Conservation (phyloP, 2,888 invertebrate genomes). For the Amphipoea oculea region DNA sequence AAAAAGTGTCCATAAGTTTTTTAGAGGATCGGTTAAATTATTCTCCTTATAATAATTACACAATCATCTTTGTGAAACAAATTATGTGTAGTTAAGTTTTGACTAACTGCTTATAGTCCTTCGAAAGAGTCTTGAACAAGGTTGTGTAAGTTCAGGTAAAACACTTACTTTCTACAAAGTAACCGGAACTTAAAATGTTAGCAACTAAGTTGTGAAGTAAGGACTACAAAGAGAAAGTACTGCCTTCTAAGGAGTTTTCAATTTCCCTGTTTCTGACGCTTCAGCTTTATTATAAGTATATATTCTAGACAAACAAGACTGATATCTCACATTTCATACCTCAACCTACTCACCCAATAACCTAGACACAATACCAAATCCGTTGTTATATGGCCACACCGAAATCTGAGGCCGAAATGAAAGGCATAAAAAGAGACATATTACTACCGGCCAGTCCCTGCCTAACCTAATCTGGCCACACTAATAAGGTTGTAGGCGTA, state of each 20-base stretch:
- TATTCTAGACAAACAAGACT: not conserved
- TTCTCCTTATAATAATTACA: not conserved
- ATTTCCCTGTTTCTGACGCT: not conserved
- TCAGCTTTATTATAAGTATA: not conserved
- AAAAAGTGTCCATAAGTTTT: not conserved
- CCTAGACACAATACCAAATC: conserved; percentile 10
- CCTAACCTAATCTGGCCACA: conserved; percentile 53
- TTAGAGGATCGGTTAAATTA: not conserved
- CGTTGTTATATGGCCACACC: conserved; percentile 29
- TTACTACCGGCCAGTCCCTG: conserved; percentile 48
- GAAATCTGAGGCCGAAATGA: conserved; percentile 59
- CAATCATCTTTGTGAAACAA: not conserved
- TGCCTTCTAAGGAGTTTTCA: conserved; percentile 14
- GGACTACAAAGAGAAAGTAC: not conserved
- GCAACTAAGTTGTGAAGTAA: conserved; percentile 15
- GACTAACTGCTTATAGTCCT: not conserved
- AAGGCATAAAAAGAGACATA: conserved; percentile 63
- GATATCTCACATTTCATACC: not conserved
- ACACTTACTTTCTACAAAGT: conserved; percentile 18
- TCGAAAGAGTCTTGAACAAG: not conserved
- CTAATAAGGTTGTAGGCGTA: conserved; percentile 64
- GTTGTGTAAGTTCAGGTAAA: conserved; percentile 13
- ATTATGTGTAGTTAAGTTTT: not conserved
- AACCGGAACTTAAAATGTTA: not conserved
- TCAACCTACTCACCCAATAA: conserved; percentile 8